Conservation (phyloP, 1,140 invertebrate species). For the Macrobrachium nipponense region DNA sequence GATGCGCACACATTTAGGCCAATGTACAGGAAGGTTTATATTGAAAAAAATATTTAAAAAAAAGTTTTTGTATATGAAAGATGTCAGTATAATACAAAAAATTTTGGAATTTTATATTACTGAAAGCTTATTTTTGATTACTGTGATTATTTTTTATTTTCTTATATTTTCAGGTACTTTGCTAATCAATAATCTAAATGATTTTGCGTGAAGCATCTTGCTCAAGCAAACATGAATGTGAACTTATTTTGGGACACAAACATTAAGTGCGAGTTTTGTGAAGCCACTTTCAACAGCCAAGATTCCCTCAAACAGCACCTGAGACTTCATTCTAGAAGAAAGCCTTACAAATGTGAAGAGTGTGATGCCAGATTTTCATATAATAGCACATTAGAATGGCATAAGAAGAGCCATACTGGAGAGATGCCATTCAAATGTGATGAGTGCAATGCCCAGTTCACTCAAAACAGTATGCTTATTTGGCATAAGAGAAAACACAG, state of each 20-base stretch:
- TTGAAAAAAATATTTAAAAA: too few species aligned
- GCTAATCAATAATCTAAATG: too few species aligned
- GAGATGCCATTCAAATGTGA: constrained; percentile 60
- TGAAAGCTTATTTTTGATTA: too few species aligned
- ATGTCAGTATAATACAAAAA: too few species aligned
- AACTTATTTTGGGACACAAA: constrained; percentile 46
- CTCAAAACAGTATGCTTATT: constrained; percentile 51
- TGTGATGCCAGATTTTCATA: constrained; percentile 57
- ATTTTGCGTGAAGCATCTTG: too few species aligned
- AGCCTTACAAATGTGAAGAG: constrained; percentile 54
- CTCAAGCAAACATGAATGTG: constrained; percentile 35
- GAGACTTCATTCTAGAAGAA: constrained; percentile 45
- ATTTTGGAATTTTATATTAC: too few species aligned
- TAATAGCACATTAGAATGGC: constrained; percentile 57
- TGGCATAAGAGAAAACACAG: constrained; percentile 57
- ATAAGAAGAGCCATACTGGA: constrained; percentile 47
- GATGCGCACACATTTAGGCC: too few species aligned
- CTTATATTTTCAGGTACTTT: too few species aligned
- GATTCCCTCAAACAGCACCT: constrained; percentile 47
- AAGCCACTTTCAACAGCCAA: constrained; percentile 41
- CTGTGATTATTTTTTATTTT: too few species aligned
- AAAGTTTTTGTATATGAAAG: too few species aligned
- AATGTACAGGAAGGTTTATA: too few species aligned
- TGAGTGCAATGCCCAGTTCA: constrained; percentile 56
- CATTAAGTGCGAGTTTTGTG: constrained; percentile 57